These are phyloP conservation scores for Helicorthomorpha holstii DNA, from an alignment of 1,140 invertebrate genomes.

Conservation along the genomic window DNA sequence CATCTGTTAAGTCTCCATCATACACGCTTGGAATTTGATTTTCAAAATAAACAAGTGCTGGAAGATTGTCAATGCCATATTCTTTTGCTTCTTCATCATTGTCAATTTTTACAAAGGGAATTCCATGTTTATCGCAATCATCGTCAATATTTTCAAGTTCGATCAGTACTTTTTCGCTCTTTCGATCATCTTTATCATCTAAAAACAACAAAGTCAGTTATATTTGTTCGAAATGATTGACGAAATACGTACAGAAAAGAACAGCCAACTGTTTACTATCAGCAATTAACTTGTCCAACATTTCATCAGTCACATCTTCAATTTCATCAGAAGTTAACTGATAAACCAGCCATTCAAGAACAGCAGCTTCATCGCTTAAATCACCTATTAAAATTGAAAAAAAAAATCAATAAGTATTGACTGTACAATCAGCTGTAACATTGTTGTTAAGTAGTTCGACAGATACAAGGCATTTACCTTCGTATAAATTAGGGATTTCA, in stretches of 20 bases:
- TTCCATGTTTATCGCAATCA: slow-evolving; percentile 73
- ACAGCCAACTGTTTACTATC: slow-evolving; percentile 77
- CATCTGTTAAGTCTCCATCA: slow-evolving; percentile 72
- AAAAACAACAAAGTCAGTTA: slow-evolving; percentile 3
- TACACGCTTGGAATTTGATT: slow-evolving; percentile 80
- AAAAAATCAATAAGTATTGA: no score
- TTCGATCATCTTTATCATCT: slow-evolving; percentile 83
- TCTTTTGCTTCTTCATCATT: slow-evolving; percentile 60
- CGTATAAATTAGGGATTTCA: slow-evolving; percentile 78
- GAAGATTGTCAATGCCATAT: slow-evolving; percentile 74
- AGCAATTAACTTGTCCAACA: slow-evolving; percentile 73
- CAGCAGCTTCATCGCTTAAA: slow-evolving; percentile 20
- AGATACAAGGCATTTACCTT: slow-evolving; percentile 34
- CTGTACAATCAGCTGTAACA: no score
- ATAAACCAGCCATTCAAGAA: slow-evolving; percentile 21
- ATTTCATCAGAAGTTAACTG: slow-evolving; percentile 84
- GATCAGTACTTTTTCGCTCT: slow-evolving; percentile 64
- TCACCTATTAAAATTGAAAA: slow-evolving; percentile 17
- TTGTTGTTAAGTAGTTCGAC: background rate
- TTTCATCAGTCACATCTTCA: slow-evolving; percentile 85
- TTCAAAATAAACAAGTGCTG: slow-evolving; percentile 76
- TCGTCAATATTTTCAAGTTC: slow-evolving; percentile 91
- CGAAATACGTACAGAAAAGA: slow-evolving; percentile 62
- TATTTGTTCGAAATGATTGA: background rate
- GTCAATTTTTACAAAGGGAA: slow-evolving; percentile 86